These are phyloP conservation scores for Scytalopus superciliaris DNA, from an alignment of 2,113 vertebrate species.

Conservation along the genomic window DNA sequence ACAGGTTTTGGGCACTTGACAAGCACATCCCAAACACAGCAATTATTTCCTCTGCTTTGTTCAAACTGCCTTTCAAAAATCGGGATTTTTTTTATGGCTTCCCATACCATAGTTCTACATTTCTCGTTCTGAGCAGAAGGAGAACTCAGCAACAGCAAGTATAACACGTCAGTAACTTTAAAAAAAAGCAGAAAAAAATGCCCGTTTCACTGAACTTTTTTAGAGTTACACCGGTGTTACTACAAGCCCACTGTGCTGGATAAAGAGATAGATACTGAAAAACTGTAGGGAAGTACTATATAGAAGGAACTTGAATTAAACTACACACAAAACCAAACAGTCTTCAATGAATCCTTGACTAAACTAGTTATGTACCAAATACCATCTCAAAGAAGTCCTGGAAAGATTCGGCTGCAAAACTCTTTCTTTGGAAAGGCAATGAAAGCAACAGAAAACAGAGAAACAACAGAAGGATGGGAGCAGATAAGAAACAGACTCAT, in stretches of 20 bases:
- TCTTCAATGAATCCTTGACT: neutral
- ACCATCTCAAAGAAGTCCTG: neutral
- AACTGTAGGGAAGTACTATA: neutral
- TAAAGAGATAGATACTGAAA: neutral
- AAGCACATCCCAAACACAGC: neutral
- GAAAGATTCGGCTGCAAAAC: neutral
- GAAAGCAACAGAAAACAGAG: neutral
- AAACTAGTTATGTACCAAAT: neutral
- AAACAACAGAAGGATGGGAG: neutral
- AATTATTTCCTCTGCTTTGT: neutral
- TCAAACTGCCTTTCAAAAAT: neutral
- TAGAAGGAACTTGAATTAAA: neutral
- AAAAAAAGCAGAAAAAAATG: neutral
- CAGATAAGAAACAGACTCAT: neutral
- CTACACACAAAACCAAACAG: neutral
- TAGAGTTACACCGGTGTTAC: neutral
- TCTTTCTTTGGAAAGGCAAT: neutral
- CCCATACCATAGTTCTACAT: neutral
- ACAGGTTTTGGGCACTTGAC: neutral
- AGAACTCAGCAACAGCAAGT: neutral
- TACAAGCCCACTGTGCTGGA: neutral
- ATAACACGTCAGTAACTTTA: neutral
- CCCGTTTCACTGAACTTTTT: neutral
- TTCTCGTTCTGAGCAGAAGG: neutral
- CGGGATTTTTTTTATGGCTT: neutral